A percentile compares a stretch with the other conserved stretches of the same genome.
Evolutionary conservation across 2,888 invertebrate genomes (phyloP).

Genomic region (Lasioglossum leucozonium): DNA sequence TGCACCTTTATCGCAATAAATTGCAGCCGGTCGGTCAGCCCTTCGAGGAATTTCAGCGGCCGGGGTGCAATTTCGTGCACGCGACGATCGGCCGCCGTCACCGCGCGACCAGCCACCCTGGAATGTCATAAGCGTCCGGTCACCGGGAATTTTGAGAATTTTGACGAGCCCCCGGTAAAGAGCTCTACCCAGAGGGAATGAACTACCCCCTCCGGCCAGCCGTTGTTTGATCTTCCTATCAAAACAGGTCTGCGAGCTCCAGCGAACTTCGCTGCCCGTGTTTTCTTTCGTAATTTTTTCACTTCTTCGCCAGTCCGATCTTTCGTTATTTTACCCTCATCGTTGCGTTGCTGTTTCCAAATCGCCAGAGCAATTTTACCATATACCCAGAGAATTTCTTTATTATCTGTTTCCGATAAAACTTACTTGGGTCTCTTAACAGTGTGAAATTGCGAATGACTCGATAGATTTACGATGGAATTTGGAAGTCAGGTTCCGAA

Average conservation of each 20-base stretch:
- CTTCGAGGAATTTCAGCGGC: constrained; percentile 75
- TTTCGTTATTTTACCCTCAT: background rate
- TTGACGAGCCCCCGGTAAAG: constrained; percentile 48
- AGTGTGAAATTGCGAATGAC: background rate
- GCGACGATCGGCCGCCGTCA: constrained; percentile 71
- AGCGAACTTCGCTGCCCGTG: background rate
- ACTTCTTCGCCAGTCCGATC: no score
- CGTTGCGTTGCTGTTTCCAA: no score
- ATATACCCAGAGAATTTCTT: background rate
- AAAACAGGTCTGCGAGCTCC: background rate
- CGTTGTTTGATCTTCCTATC: constrained; percentile 2
- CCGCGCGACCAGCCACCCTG: constrained; percentile 64
- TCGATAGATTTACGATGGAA: background rate
- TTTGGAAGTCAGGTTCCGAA: background rate
- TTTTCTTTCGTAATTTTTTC: background rate
- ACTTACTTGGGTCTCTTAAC: background rate
- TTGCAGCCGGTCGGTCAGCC: constrained; percentile 68
- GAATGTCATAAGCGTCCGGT: constrained; percentile 75
- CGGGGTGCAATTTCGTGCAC: constrained; percentile 78
- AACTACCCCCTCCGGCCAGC: constrained; percentile 24
- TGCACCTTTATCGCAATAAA: constrained; percentile 72
- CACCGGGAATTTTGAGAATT: constrained; percentile 74
- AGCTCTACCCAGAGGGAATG: background rate
- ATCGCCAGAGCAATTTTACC: background rate
- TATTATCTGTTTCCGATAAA: background rate